Base-by-base conservation (phyloP, 2,797 vertebrate species). In the Helicolenus hilgendorfi region DNA sequence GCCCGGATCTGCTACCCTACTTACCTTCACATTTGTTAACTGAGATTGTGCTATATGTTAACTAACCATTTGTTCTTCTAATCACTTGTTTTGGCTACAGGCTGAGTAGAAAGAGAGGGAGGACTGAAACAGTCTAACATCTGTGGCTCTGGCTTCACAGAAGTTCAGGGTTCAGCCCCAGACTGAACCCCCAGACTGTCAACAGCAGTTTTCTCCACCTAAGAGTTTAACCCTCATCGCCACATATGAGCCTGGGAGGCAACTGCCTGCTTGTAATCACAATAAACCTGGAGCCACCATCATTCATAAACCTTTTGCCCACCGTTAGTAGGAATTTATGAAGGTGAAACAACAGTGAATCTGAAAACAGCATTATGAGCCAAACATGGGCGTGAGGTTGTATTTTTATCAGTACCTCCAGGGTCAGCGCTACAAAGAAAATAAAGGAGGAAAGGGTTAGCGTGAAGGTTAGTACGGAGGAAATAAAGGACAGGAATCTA, bases 401-500 rank as follows among this genome's bases (percentile, higher is more conserved):
- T 62, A 53, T 35, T 29, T 83, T 70, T 5, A 45, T 60, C 31
- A 41, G 26, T 29, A 13, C 38, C 53, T 13, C 20, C 2, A 3
- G 31, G 68, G 55, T 49, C 36, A 38, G 9, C 0, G 14, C 59
- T 36, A 29, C 24, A 31, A n/a, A 45, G 53, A 11, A 60, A 69
- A 36, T 55, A 29, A 64, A 67, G 41, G 56, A 75, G 31, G 49
- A 77, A 38, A 49, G 22, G 45, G 53, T 49, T 33, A 53, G 49
- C 15, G 6, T 35, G 60, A 31, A 69, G 77, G 69, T 45, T 45
- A 45, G 27, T 18, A 11, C 1, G 33, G 49, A 49, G 35, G 68
- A 65, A 86, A 63, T 77, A 73, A 65, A 77, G 74, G 78, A 85
- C 77, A 77, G 86, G 63, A 11, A 65, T 86, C 81, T 76, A 36